These are phyloP conservation scores for Andrena camellia DNA, from an alignment of 2,888 invertebrate species.

Conservation along the genomic window DNA sequence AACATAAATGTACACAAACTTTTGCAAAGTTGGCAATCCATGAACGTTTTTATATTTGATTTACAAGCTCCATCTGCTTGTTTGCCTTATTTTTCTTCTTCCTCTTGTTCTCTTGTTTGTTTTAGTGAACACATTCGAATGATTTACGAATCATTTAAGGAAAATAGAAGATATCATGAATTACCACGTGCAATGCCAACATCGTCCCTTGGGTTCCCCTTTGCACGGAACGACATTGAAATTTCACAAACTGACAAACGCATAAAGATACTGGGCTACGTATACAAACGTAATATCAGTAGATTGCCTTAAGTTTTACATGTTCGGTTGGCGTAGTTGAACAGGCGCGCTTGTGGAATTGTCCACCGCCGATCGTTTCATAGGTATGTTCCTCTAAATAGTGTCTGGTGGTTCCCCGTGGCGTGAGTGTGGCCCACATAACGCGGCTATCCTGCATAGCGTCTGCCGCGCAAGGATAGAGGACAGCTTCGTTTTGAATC, in stretches of 20 bases:
- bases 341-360: slow-evolving; percentile 75
- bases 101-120: background rate
- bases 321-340: slow-evolving; percentile 84
- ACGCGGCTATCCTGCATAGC: slow-evolving; percentile 89
- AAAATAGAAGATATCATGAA: background rate
- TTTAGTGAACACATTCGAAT: background rate
- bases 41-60: background rate
- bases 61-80: background rate
- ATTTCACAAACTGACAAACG: background rate
- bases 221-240: background rate
- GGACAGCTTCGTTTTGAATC: slow-evolving; percentile 86
- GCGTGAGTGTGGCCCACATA: slow-evolving; percentile 94
- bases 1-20: slow-evolving; percentile 5
- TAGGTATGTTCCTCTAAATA: slow-evolving; percentile 85
- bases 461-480: slow-evolving; percentile 87
- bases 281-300: slow-evolving; percentile 68
- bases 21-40: background rate
- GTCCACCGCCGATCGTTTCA: slow-evolving; percentile 81
- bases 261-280: slow-evolving; percentile 18
- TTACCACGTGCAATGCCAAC: background rate
- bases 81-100: background rate
- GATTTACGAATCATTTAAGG: background rate
- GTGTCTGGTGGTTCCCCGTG: slow-evolving; percentile 91
- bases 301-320: slow-evolving; percentile 83
- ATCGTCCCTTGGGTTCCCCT: background rate